Evolutionary conservation across 2,888 invertebrate species (phyloP).

Genomic region (Micoletzkya japonica): DNA sequence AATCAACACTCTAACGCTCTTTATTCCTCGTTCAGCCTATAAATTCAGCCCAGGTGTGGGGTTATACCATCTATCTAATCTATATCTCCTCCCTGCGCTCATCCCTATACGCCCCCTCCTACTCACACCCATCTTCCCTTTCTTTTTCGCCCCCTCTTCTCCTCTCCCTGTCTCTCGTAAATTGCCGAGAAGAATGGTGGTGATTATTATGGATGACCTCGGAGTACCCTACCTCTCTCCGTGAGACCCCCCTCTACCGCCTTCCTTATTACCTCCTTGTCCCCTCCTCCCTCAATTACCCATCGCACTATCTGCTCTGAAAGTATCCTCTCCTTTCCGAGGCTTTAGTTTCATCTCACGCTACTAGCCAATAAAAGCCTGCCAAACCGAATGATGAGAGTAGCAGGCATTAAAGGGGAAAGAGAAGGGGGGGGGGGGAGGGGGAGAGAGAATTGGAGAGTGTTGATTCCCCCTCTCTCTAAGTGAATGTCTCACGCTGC

Average conservation of each 20-base stretch:
- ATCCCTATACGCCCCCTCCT: neutral
- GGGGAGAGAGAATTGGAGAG: neutral
- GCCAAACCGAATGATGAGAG: conserved; percentile 10
- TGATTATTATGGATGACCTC: neutral
- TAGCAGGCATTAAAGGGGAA: conserved; percentile 6
- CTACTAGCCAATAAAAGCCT: neutral
- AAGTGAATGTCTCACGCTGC: too few relatives aligned
- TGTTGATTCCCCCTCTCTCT: conserved; percentile 16
- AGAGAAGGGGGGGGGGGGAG: neutral
- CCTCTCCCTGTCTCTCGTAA: neutral
- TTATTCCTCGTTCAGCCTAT: too few relatives aligned
- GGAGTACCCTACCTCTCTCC: too few relatives aligned
- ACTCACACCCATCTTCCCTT: neutral
- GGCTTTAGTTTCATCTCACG: neutral
- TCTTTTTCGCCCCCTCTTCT: neutral
- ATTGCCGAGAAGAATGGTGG: neutral
- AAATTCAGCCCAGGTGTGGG: too few relatives aligned
- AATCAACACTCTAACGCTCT: too few relatives aligned
- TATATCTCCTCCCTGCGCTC: neutral
- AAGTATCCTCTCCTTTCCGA: neutral
- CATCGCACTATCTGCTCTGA: neutral
- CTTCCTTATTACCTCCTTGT: neutral
- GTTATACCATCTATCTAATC: too few relatives aligned
- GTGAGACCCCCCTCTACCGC: neutral
- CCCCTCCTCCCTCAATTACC: neutral